Conservation (phyloP, 2,113 vertebrate genomes). For the Rhinichthys klamathensis region DNA sequence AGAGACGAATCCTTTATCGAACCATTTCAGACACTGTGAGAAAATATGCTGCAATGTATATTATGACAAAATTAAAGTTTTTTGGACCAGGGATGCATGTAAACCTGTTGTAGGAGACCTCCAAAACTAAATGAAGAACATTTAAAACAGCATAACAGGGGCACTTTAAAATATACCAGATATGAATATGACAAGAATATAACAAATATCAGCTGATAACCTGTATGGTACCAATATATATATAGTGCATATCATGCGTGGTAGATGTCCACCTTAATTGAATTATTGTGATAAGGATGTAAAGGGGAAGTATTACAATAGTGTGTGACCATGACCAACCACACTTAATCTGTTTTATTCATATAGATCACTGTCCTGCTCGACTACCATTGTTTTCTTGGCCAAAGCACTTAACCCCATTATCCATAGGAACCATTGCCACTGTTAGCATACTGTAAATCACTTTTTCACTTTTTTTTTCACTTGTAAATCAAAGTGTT, state of each 20-base stretch:
- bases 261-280: not conserved
- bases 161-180: too few species aligned
- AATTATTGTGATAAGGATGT: not conserved
- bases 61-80: too few species aligned
- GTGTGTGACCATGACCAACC: too few species aligned
- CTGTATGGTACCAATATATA: not conserved
- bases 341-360: not conserved
- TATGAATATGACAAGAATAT: too few species aligned
- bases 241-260: not conserved
- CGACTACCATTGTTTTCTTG: not conserved
- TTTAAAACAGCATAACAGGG: too few species aligned
- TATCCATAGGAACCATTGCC: not conserved
- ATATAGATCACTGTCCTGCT: not conserved
- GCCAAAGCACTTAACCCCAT: not conserved
- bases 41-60: too few species aligned
- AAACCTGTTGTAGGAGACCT: too few species aligned
- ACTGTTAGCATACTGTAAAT: conserved; percentile 10
- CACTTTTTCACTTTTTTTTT: not conserved
- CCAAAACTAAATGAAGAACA: too few species aligned
- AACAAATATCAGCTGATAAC: not conserved
- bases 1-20: too few species aligned
- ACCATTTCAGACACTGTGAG: too few species aligned
- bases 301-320: not conserved
- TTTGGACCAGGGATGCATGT: too few species aligned
- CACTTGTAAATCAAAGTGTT: not conserved